phyloP scores from a whole-genome alignment of 2,797 vertebrate genomes.

The Tokudaia tokunoshimensis region DNA sequence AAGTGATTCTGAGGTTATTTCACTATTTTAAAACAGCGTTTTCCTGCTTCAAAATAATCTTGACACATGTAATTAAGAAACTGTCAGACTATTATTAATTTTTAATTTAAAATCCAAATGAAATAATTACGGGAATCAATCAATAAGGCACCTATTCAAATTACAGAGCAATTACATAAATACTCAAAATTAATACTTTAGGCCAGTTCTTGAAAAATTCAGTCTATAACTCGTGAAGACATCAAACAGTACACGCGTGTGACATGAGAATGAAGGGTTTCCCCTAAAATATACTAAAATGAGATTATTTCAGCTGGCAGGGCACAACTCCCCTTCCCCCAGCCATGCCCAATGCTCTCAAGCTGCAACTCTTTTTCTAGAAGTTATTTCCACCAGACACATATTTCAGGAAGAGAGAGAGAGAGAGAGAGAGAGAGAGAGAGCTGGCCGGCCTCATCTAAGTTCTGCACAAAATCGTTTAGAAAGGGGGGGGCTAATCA shows the following conservation, averaged over 20 bases:
- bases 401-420: constrained; percentile 43
- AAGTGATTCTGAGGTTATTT: constrained; percentile 73
- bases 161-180: constrained; percentile 88
- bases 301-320: constrained; percentile 48
- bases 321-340: background rate
- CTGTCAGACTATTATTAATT: constrained; percentile 91
- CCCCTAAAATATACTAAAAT: constrained; percentile 18
- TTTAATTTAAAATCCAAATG: constrained; percentile 91
- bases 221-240: constrained; percentile 61
- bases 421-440: rapidly evolving
- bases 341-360: constrained; percentile 62
- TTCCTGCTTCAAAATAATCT: constrained; percentile 90
- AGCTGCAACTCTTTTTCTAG: constrained; percentile 66
- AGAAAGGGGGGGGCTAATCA: background rate
- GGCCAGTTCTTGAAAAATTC: constrained; percentile 80
- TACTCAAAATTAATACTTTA: constrained; percentile 87
- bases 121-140: constrained; percentile 92
- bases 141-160: constrained; percentile 90
- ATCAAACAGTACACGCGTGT: constrained; percentile 71
- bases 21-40: constrained; percentile 79
- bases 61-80: constrained; percentile 90
- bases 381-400: constrained; percentile 76
- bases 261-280: constrained; percentile 47
- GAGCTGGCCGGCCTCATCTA: constrained; percentile 62
- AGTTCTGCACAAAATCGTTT: constrained; percentile 72